A percentile compares a stretch with the other conserved stretches of the same genome.
Evolutionary conservation across 2,797 vertebrate genomes (phyloP).

Genomic region (Sebastes cheni): DNA sequence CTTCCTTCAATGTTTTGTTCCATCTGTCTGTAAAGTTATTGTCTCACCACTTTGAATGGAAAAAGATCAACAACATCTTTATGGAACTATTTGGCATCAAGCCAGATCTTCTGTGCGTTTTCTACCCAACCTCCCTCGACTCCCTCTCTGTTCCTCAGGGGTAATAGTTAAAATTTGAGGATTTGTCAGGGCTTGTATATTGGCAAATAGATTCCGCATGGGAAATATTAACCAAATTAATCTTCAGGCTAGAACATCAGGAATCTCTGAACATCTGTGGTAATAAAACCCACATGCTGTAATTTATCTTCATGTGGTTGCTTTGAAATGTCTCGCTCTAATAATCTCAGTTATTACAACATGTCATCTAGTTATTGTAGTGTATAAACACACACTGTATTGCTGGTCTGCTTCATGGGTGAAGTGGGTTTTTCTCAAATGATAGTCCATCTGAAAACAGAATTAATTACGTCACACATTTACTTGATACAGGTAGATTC

Average conservation of each 20-base stretch:
- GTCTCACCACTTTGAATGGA: not conserved
- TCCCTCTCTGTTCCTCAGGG: not conserved
- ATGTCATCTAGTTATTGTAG: not conserved
- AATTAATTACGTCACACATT: not conserved
- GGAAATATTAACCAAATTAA: constrained; percentile 9
- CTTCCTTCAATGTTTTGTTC: not conserved
- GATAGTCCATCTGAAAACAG: not conserved
- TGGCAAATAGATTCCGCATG: not conserved
- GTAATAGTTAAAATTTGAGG: constrained; percentile 4
- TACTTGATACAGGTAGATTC: not conserved
- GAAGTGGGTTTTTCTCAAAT: not conserved
- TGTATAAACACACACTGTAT: not conserved
- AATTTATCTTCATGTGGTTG: not conserved
- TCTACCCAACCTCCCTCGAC: not conserved
- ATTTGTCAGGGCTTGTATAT: constrained; percentile 24
- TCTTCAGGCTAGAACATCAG: not conserved
- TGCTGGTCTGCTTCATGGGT: not conserved
- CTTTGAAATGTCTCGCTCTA: not conserved
- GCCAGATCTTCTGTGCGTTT: not conserved
- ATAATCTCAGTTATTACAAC: not conserved
- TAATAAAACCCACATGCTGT: not conserved
- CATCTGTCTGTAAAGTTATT: not conserved
- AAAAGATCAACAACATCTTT: constrained; percentile 12
- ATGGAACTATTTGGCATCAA: constrained; percentile 3
- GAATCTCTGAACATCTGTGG: not conserved